Evolutionary conservation across 2,113 vertebrate species (phyloP), one percentile per base, ranked within the genome.

Genomic region (Nematolebias whitei): DNA sequence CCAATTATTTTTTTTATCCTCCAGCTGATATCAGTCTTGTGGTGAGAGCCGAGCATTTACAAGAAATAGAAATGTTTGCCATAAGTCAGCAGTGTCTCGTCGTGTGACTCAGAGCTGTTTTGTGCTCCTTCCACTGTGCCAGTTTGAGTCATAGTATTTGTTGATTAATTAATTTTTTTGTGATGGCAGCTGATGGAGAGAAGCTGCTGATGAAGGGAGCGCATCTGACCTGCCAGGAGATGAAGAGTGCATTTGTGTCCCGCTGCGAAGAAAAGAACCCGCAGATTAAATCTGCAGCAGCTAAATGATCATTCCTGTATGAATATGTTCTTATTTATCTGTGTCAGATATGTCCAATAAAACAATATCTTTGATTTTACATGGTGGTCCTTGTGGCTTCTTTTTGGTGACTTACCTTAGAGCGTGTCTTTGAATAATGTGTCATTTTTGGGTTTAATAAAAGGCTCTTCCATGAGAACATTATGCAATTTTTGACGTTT

Each of bases 121-220:
- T 55, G 15, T 49, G 18, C 40, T 70, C 60, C 48, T 22, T 18
- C 12, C 13, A 41, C 52, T 63, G 39, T 50, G 18, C 38, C n/a
- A 4, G 39, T 11, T 1, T 67, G 65, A 76, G 22, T 80, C 70
- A 63, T 26, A 29, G 35, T 51, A 52, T 41, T 4, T 68, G 32
- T 66, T 51, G 35, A 24, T 82, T 43, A n/a, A n/a, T n/a, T n/a
- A n/a, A n/a, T n/a, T 84, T 6, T 75, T 80, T 29, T 29, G 53
- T 26, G 23, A 0, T 54, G 67, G 8, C 79, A 97, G 96, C 71
- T 41, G 95, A 97, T 47, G 95, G 96, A 82, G 94, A 96, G 9
- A 89, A 63, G 84, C 61, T 97, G 75, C 55, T 96, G 79, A 93
- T 96, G 92, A 96, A 96, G 71, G 93, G 93, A 65, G 91, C 91